phyloP scores from a whole-genome alignment of 2,113 vertebrate species.

The Scomber colias region DNA sequence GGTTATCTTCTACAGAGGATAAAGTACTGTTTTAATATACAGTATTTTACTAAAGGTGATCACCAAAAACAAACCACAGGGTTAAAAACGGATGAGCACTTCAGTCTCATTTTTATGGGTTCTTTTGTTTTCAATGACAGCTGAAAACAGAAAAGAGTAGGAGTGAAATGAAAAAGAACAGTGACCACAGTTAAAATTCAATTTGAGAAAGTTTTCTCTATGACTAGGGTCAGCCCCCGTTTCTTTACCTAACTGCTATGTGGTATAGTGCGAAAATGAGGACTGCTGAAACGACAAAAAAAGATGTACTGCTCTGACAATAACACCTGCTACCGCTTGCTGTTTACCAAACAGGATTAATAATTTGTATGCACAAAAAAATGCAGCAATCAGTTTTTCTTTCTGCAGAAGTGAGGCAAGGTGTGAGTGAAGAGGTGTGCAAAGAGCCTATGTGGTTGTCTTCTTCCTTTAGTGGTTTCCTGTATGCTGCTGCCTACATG shows the following conservation, averaged over 20 bases:
- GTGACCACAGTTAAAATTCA: background rate
- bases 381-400: conserved; percentile 57
- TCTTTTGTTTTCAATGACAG: background rate
- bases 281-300: background rate
- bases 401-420: conserved; percentile 64
- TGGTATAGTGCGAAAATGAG: too few relatives aligned
- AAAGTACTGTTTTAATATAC: background rate
- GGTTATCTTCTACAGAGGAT: background rate
- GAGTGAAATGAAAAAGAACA: background rate
- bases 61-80: background rate
- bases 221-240: background rate
- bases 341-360: background rate
- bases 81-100: background rate
- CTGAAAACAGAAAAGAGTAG: background rate
- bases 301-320: background rate
- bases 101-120: background rate
- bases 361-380: conserved; percentile 9
- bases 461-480: conserved; percentile 77
- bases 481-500: conserved; percentile 67
- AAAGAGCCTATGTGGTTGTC: conserved; percentile 66
- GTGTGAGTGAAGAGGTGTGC: conserved; percentile 72
- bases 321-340: background rate
- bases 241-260: background rate
- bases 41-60: background rate
- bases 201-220: background rate